Conservation (phyloP, 2,888 invertebrate genomes). For the Synergus gifuensis region DNA sequence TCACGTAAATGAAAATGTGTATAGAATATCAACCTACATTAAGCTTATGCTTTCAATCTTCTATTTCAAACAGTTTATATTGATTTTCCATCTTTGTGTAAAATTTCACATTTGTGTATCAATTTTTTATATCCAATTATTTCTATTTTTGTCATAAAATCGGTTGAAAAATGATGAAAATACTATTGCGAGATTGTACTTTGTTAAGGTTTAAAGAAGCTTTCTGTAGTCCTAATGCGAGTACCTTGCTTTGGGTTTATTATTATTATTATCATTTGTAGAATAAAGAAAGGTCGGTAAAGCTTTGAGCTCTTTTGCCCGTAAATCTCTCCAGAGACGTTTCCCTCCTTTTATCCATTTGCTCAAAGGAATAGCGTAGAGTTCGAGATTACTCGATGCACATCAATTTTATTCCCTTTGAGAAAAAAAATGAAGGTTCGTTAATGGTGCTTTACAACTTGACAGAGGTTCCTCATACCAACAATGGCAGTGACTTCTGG, state of each 20-base stretch:
- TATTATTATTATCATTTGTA: not conserved
- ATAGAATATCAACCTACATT: not conserved
- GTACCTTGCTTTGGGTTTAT: not conserved
- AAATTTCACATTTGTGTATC: not conserved
- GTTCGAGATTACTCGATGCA: not conserved
- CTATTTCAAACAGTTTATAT: not conserved
- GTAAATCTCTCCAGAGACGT: not conserved
- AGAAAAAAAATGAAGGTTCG: not conserved
- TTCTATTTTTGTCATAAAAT: not conserved
- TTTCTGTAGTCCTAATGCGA: not conserved
- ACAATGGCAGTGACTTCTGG: conserved; percentile 56
- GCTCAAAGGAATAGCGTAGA: not conserved
- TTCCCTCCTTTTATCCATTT: not conserved
- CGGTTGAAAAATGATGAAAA: not conserved
- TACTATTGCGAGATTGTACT: not conserved
- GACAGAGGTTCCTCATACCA: conserved; percentile 47
- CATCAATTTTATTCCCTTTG: not conserved
- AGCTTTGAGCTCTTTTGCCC: not conserved
- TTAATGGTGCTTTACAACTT: not conserved
- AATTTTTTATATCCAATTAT: not conserved
- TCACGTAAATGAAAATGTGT: not conserved
- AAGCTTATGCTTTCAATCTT: not conserved
- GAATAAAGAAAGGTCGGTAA: not conserved
- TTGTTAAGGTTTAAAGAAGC: not conserved
- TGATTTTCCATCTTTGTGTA: not conserved